These are phyloP conservation scores for Lepeophtheirus nordmannii DNA, from an alignment of 2,888 invertebrate species.

Conservation along the genomic window DNA sequence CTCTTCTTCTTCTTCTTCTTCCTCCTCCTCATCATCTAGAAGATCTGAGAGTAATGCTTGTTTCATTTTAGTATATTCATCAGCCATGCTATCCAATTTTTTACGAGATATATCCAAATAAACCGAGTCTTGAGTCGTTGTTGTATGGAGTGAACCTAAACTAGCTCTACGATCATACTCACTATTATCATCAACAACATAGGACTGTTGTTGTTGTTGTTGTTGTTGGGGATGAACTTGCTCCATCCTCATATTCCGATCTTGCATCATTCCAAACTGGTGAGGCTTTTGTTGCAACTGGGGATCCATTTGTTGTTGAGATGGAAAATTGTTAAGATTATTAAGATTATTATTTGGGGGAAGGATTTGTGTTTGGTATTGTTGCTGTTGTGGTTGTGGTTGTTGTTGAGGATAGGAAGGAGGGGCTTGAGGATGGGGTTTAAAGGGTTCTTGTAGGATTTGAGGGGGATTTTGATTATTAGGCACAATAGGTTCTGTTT, in stretches of 20 bases:
- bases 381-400: neutral
- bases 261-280: neutral
- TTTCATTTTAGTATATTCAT: constrained; percentile 15
- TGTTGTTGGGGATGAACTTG: neutral
- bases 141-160: neutral
- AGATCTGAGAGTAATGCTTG: constrained; percentile 18
- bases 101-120: constrained; percentile 6
- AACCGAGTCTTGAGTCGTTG: constrained; percentile 16
- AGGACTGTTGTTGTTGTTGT: neutral
- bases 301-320: neutral
- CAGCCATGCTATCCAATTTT: constrained; percentile 10
- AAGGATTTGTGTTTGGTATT: neutral
- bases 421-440: constrained; percentile 5
- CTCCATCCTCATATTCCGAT: constrained; percentile 6
- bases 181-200: constrained; percentile 9
- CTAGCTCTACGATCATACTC: constrained; percentile 9
- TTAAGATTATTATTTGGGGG: neutral
- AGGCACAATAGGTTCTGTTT: neutral
- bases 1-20: constrained; percentile 39
- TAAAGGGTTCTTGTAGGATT: neutral
- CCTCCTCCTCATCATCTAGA: constrained; percentile 28
- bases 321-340: neutral
- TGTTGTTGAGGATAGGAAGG: neutral
- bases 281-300: neutral
- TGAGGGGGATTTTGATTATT: neutral